Base-by-base conservation (phyloP, 2,888 invertebrate genomes). In the Rhamnusium bicolor region DNA sequence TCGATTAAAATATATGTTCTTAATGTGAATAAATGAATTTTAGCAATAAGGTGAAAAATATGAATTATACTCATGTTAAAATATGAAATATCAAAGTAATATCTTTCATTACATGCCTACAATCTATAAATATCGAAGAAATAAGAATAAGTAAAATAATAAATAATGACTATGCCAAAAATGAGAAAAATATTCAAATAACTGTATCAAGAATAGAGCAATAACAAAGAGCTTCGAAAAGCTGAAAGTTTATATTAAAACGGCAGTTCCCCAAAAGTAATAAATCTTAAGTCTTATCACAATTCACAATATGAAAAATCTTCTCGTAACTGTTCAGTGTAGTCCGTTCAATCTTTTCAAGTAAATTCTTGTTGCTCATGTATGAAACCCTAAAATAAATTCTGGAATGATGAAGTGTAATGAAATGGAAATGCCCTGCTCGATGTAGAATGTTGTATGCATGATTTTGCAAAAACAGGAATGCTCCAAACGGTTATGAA, bases 251-350 rank as follows among this genome's bases (percentile, higher is more conserved):
- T 74, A 73, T 75, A 75, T 78, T 78, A 75, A 75, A 75, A 74
- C 66, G 40, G 69, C 71, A 53, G 14, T 56, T 51, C 58, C 46
- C 69, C 62, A 69, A 60, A 60, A 69, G 75, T 69, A 75, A 78
- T 78, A 78, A 78, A 76, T 78, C 78, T 78, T 70, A 54, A 70
- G 63, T 71, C 72, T 74, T 78, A 78, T 76, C 78, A 76, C 78
- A 78, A 74, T 78, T 78, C 73, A 74, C 74, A 72, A 78, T 78
- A 78, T 78, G 76, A 78, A 76, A 76, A 78, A 76, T 76, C 74
- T 75, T 74, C 58, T 65, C 73, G 61, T 21, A 61, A 73, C 71
- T 66, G 70, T 51, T 73, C 54, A 54, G 21, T 54, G 54, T 24
- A 21, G 29, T 32, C 19, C 77, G 62, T 73, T 74, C 78, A 75